These are phyloP conservation scores for Sturnus vulgaris DNA, from an alignment of 2,113 vertebrate genomes.

Conservation along the genomic window DNA sequence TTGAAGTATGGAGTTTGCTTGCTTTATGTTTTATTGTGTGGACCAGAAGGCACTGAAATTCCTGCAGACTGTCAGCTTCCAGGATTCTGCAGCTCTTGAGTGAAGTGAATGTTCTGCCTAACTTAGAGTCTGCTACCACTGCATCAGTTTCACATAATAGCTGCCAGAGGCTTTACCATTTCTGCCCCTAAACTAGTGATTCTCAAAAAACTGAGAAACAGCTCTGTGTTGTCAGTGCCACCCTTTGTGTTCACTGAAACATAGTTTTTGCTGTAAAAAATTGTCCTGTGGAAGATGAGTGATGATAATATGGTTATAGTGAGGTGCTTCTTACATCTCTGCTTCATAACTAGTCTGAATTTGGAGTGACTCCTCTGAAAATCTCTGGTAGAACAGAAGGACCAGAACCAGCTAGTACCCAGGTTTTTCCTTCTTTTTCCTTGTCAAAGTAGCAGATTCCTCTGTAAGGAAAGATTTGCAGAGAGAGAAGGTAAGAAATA, in stretches of 20 bases:
- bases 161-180: not conserved
- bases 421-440: not conserved
- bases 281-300: not conserved
- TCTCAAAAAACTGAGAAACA: not conserved
- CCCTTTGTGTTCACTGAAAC: not conserved
- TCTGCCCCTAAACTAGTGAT: not conserved
- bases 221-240: not conserved
- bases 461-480: not conserved
- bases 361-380: not conserved
- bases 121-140: not conserved
- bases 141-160: not conserved
- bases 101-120: not conserved
- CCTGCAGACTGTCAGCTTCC: not conserved
- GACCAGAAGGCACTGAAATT: not conserved
- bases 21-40: not conserved
- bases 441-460: not conserved
- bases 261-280: not conserved
- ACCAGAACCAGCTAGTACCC: not conserved
- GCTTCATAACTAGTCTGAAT: not conserved
- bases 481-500: not conserved
- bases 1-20: not conserved
- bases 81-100: not conserved
- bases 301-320: not conserved
- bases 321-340: not conserved
- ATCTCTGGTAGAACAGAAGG: not conserved